phyloP scores from a whole-genome alignment of 2,113 vertebrate genomes.

The Desmodus rotundus region DNA sequence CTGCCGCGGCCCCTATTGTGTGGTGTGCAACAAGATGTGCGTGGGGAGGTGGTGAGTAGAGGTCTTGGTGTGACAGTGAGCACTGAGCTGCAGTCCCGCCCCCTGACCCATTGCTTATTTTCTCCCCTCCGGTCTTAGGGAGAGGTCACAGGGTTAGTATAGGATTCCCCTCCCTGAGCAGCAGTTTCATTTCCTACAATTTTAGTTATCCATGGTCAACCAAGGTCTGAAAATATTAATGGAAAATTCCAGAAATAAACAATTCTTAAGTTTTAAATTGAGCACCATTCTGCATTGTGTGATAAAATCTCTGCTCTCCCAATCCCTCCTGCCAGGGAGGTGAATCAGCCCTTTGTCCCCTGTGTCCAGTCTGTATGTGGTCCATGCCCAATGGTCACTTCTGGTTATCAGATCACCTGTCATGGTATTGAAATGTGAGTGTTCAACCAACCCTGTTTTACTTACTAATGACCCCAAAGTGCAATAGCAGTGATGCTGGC shows the following conservation, averaged over 20 bases:
- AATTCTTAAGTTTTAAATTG: neutral
- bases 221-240: neutral
- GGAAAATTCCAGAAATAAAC: neutral
- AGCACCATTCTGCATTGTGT: neutral
- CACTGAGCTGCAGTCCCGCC: neutral
- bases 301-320: neutral
- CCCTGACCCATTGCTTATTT: neutral
- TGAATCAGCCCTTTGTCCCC: neutral
- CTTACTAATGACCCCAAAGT: neutral
- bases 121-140: neutral
- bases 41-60: neutral
- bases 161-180: neutral
- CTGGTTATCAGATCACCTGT: neutral
- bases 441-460: neutral
- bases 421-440: too few relatives aligned
- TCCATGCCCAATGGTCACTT: neutral
- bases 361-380: neutral
- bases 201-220: neutral
- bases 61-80: neutral
- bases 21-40: neutral
- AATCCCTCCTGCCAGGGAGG: too few relatives aligned
- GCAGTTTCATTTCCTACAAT: too few relatives aligned
- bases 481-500: neutral
- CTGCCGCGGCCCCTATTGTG: neutral
- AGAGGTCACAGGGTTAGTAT: neutral